Conservation (phyloP, 2,113 vertebrate genomes). For the Butorides virescens region DNA sequence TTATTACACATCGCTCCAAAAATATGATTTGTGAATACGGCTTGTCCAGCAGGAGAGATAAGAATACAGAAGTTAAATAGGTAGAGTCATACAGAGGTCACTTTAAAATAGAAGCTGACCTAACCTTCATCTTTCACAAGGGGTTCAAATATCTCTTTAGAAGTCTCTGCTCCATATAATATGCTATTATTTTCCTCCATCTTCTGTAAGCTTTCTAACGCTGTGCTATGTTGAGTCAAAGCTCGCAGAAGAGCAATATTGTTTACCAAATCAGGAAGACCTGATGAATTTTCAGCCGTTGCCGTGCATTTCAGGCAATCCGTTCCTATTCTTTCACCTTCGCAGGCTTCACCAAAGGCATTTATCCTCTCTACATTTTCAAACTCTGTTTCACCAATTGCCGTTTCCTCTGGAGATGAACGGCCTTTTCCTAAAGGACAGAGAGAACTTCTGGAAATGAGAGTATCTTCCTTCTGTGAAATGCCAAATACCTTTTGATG, state of each 20-base stretch:
- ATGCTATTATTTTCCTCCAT: background rate
- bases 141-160: background rate
- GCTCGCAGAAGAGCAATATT: conserved; percentile 63
- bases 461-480: background rate
- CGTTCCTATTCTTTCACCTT: background rate
- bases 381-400: background rate
- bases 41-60: background rate
- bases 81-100: background rate
- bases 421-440: background rate
- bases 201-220: conserved; percentile 72
- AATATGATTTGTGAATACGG: background rate
- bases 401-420: background rate
- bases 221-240: conserved; percentile 67
- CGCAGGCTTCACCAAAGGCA: background rate
- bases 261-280: conserved; percentile 10
- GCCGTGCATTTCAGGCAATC: background rate
- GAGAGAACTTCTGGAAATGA: background rate
- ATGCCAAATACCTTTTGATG: background rate
- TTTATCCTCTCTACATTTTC: background rate
- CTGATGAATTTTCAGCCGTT: background rate
- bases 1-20: background rate
- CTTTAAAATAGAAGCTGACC: background rate
- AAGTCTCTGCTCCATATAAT: background rate
- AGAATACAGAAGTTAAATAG: background rate
- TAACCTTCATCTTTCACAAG: conserved; percentile 61